These are phyloP conservation scores for Alviniconcha strummeri DNA, from an alignment of 2,888 invertebrate genomes.

Conservation along the genomic window DNA sequence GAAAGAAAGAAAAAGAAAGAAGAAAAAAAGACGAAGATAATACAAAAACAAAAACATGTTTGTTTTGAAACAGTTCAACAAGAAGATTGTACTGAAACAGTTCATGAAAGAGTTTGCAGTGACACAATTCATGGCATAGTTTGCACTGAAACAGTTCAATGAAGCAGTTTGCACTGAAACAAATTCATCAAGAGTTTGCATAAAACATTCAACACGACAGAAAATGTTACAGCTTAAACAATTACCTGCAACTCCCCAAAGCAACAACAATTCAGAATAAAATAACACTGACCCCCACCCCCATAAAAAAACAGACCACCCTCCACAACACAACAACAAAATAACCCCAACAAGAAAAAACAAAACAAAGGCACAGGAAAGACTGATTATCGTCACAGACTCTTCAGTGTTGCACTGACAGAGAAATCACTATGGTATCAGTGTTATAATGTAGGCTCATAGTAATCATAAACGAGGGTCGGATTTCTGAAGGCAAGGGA, in stretches of 20 bases:
- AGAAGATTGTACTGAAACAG: too few relatives aligned
- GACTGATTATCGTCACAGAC: background rate
- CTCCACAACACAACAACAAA: too few relatives aligned
- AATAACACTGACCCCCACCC: background rate
- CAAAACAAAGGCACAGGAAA: background rate
- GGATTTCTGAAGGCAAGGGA: conserved; percentile 39
- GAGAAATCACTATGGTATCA: background rate
- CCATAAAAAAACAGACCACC: background rate
- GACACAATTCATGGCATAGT: too few relatives aligned
- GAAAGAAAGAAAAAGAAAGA: too few relatives aligned
- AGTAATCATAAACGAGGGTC: conserved; percentile 19
- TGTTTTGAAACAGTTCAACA: too few relatives aligned
- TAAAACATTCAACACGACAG: background rate
- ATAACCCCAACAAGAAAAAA: background rate
- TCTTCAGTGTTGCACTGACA: background rate
- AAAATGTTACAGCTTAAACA: background rate
- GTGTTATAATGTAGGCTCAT: conserved; percentile 24
- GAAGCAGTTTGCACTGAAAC: background rate
- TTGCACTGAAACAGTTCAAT: too few relatives aligned
- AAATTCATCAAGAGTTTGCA: background rate
- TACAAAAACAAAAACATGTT: too few relatives aligned
- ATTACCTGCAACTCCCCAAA: background rate
- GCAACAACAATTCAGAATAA: background rate
- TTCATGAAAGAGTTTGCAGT: too few relatives aligned
- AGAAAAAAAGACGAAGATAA: too few relatives aligned